phyloP scores from a whole-genome alignment of 2,113 vertebrate genomes.

The Geococcyx californianus region DNA sequence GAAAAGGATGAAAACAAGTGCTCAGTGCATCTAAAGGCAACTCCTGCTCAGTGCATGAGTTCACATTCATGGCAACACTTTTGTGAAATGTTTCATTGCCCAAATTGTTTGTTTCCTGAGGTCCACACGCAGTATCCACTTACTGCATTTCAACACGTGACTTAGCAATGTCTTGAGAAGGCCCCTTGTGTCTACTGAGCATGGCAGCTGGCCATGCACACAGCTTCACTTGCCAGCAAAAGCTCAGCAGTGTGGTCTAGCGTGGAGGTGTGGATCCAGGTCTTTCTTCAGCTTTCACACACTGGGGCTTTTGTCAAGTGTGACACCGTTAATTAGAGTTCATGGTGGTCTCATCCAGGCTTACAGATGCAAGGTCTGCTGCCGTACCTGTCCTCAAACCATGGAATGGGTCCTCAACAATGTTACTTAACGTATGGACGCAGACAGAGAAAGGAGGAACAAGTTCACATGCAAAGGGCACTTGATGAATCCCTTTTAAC shows the following conservation, averaged over 20 bases:
- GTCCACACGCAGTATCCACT: not conserved
- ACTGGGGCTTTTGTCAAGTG: accelerated
- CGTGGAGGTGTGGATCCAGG: accelerated
- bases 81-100: not conserved
- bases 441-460: not conserved
- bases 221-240: not conserved
- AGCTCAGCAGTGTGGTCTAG: not conserved
- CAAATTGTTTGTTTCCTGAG: accelerated
- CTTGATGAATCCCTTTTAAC: not conserved
- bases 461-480: accelerated
- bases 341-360: not conserved
- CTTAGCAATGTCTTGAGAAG: not conserved
- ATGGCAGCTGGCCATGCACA: accelerated
- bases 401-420: accelerated
- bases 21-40: not conserved
- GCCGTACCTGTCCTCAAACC: not conserved
- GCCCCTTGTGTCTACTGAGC: too few relatives aligned
- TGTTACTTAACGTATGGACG: not conserved
- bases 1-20: not conserved
- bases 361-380: not conserved
- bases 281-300: not conserved
- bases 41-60: not conserved
- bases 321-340: not conserved
- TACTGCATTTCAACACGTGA: not conserved
- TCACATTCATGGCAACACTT: accelerated